Conservation (phyloP, 2,888 invertebrate genomes). For the Sarcophaga carnaria region DNA sequence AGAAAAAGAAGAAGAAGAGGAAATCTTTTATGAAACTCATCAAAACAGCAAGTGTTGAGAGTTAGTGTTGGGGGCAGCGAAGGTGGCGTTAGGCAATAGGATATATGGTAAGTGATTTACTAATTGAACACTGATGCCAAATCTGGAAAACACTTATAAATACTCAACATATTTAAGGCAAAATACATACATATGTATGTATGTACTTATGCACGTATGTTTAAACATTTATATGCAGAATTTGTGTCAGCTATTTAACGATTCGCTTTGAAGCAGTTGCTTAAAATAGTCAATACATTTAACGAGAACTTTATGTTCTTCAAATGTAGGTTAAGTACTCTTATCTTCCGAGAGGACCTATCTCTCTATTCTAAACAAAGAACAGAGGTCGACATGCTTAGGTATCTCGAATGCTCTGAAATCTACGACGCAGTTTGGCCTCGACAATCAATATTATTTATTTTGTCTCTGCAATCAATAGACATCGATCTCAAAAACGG, state of each 20-base stretch:
- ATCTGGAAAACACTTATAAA: not conserved
- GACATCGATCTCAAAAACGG: too few relatives aligned
- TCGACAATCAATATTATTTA: too few relatives aligned
- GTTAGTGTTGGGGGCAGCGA: not conserved
- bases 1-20: too few relatives aligned
- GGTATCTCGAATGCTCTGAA: too few relatives aligned
- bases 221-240: not conserved
- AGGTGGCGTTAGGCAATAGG: not conserved
- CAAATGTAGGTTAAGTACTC: too few relatives aligned
- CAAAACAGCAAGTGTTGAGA: slow-evolving; percentile 45
- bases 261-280: not conserved
- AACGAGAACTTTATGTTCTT: too few relatives aligned
- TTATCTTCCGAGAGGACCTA: too few relatives aligned
- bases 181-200: not conserved
- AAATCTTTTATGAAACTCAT: slow-evolving; percentile 15
- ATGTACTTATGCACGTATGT: not conserved
- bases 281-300: not conserved
- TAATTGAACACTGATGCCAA: slow-evolving; percentile 51
- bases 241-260: not conserved
- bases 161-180: not conserved
- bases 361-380: too few relatives aligned
- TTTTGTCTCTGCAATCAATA: too few relatives aligned
- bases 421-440: too few relatives aligned
- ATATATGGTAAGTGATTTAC: slow-evolving; percentile 50
- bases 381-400: too few relatives aligned